phyloP scores from a whole-genome alignment of 1,140 invertebrate species.

The Drosophila punjabiensis region DNA sequence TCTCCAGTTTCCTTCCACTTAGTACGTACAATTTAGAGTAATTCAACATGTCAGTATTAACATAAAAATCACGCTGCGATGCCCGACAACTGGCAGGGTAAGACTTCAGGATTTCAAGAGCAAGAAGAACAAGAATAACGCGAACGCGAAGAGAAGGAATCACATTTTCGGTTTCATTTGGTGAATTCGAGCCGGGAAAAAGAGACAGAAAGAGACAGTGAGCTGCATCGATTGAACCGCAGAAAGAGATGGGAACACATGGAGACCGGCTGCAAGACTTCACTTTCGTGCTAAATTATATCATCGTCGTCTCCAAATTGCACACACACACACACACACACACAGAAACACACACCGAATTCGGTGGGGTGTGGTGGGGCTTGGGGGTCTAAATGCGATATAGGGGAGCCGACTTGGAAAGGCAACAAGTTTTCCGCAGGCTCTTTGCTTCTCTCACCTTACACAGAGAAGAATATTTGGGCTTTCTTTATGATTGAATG shows the following conservation, averaged over 20 bases:
- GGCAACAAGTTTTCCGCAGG: slow-evolving; percentile 76
- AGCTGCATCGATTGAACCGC: not conserved
- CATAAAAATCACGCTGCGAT: slow-evolving; percentile 33
- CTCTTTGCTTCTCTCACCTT: slow-evolving; percentile 20
- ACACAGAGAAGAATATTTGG: slow-evolving; percentile 12
- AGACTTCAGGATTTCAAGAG: slow-evolving; percentile 17
- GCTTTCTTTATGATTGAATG: not conserved
- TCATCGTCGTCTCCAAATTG: slow-evolving; percentile 76
- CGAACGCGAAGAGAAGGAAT: slow-evolving; percentile 20
- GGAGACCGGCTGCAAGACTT: slow-evolving; percentile 72
- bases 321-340: slow-evolving; percentile 35
- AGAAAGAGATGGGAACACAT: slow-evolving; percentile 20
- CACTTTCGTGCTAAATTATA: slow-evolving; percentile 82
- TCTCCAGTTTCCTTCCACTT: slow-evolving; percentile 7
- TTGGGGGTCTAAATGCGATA: slow-evolving; percentile 43
- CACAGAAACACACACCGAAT: not conserved
- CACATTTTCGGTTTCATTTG: slow-evolving; percentile 75
- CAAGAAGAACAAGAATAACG: slow-evolving; percentile 24
- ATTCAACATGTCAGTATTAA: slow-evolving; percentile 32
- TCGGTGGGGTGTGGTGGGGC: slow-evolving; percentile 10
- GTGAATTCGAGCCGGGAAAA: slow-evolving; percentile 50
- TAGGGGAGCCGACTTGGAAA: slow-evolving; percentile 52
- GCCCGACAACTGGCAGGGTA: slow-evolving; percentile 31
- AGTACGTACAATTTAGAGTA: slow-evolving; percentile 21
- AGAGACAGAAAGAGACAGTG: slow-evolving; percentile 1